A percentile compares a stretch with the other conserved stretches of the same genome.
Evolutionary conservation across 2,797 vertebrate species (phyloP).

Genomic region (Petrocephalus schoutedeni): DNA sequence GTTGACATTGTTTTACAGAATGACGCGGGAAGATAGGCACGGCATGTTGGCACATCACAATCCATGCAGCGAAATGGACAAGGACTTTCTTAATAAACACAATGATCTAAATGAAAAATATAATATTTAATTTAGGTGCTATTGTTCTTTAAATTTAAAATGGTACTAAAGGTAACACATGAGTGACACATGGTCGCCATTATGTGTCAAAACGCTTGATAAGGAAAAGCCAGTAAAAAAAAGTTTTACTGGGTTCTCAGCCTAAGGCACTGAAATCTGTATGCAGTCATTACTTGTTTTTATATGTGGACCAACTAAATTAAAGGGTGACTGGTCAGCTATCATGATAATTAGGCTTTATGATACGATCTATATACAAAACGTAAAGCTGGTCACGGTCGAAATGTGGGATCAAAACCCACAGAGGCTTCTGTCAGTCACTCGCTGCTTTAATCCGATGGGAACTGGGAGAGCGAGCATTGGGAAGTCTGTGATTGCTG

Average conservation of each 20-base stretch:
- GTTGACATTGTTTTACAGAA: not conserved
- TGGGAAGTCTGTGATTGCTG: not conserved
- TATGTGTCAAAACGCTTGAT: not conserved
- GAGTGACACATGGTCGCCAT: not conserved
- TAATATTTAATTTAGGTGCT: not conserved
- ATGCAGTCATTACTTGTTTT: not conserved
- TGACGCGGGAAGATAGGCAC: not conserved
- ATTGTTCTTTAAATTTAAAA: not conserved
- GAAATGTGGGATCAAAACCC: not conserved
- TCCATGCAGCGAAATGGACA: not conserved
- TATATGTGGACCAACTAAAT: not conserved
- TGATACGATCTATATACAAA: slow-evolving; percentile 8
- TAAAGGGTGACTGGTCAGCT: not conserved
- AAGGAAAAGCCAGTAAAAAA: not conserved
- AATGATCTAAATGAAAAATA: not conserved
- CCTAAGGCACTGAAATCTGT: not conserved
- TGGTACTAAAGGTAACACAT: not conserved
- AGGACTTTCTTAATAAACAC: not conserved
- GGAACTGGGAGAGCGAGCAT: not conserved
- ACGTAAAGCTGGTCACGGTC: not conserved
- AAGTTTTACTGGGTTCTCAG: not conserved
- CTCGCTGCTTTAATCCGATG: not conserved
- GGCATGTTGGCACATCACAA: not conserved
- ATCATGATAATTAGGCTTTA: not conserved
- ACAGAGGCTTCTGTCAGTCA: slow-evolving; percentile 2